These are phyloP conservation scores for Drosophila mauritiana DNA, from an alignment of 1,140 invertebrate species.

Conservation along the genomic window DNA sequence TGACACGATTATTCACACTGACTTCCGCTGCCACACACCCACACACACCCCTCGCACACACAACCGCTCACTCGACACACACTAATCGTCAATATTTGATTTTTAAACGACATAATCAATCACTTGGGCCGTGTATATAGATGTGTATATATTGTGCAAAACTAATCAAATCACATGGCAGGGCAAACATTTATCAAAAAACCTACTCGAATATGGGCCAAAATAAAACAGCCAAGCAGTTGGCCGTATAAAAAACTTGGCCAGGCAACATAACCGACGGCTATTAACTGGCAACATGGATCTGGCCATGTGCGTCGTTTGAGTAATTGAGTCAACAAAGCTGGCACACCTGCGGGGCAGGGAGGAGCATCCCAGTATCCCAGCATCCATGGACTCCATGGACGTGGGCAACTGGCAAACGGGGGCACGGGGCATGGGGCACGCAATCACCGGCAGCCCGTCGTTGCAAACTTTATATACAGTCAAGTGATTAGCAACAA, in stretches of 20 bases:
- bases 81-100: slow-evolving; percentile 79
- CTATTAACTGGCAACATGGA: slow-evolving; percentile 66
- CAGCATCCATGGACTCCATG: not conserved
- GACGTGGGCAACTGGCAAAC: not conserved
- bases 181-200: slow-evolving; percentile 74
- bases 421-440: slow-evolving; percentile 8
- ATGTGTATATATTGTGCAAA: slow-evolving; percentile 50
- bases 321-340: slow-evolving; percentile 77
- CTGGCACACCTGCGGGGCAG: slow-evolving; percentile 31
- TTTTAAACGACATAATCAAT: slow-evolving; percentile 75
- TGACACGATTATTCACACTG: slow-evolving; percentile 41
- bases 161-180: slow-evolving; percentile 77
- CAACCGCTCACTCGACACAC: slow-evolving; percentile 9
- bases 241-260: slow-evolving; percentile 28
- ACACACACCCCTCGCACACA: not conserved
- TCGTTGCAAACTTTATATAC: slow-evolving; percentile 71
- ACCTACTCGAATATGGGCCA: slow-evolving; percentile 38
- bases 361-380: not conserved
- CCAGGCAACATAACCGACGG: slow-evolving; percentile 47
- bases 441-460: slow-evolving; percentile 69
- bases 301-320: slow-evolving; percentile 56
- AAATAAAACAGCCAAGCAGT: slow-evolving; percentile 26
- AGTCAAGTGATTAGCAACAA: slow-evolving; percentile 80
- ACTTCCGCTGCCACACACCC: slow-evolving; percentile 19
- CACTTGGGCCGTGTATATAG: slow-evolving; percentile 20